These are phyloP conservation scores for Acheta domesticus DNA, from an alignment of 2,888 invertebrate species.

Conservation along the genomic window DNA sequence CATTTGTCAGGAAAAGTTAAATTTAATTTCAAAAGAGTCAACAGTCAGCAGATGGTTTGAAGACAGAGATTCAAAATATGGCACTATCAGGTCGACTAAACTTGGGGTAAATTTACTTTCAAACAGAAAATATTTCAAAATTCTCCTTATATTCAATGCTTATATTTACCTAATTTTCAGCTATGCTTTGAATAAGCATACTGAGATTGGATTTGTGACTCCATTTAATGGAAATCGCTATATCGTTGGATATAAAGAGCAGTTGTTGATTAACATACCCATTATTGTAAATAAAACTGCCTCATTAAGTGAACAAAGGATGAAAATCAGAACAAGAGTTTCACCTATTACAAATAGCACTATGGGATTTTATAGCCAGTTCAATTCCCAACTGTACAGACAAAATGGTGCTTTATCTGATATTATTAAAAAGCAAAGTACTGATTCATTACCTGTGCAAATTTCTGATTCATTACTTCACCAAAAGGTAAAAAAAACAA, in stretches of 20 bases:
- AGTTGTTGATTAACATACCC: neutral
- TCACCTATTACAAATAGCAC: neutral
- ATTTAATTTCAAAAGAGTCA: neutral
- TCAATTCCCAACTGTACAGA: neutral
- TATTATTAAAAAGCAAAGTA: neutral
- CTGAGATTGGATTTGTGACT: neutral
- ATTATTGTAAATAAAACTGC: neutral
- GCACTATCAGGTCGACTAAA: neutral
- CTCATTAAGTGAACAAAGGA: neutral
- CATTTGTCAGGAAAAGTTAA: neutral
- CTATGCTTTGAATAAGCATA: neutral
- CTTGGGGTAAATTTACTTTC: neutral
- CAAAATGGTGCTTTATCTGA: neutral
- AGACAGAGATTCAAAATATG: neutral
- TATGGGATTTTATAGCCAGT: neutral
- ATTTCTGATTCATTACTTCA: too few relatives aligned
- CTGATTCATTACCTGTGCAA: neutral
- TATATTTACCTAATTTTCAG: neutral
- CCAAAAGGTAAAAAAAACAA: too few relatives aligned
- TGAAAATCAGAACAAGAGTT: neutral
- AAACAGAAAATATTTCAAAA: too few relatives aligned
- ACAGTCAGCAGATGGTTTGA: neutral
- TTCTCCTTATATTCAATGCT: too few relatives aligned
- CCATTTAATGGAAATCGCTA: neutral
- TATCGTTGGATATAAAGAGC: neutral